A percentile compares a stretch with the other conserved stretches of the same genome.
Conservation (phyloP, 2,888 invertebrate genomes). For the Charanyca ferruginea region DNA sequence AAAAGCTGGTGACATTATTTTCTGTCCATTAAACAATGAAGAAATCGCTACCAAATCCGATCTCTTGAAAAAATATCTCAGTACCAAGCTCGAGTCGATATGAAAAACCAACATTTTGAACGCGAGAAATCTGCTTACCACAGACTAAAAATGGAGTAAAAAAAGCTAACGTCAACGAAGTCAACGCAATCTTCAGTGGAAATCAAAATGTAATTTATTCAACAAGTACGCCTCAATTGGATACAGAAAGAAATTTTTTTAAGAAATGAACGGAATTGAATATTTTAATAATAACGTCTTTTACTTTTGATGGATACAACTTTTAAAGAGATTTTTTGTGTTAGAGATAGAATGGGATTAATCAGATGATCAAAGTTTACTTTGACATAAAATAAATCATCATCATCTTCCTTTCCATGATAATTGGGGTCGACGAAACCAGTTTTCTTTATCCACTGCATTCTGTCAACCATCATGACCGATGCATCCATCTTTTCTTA, state of each 20-base stretch:
- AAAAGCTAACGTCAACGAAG: constrained; percentile 22
- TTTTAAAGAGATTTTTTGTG: constrained; percentile 19
- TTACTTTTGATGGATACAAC: constrained; percentile 29
- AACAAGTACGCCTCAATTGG: constrained; percentile 59
- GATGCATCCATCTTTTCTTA: too few relatives aligned
- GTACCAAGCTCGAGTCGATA: constrained; percentile 8
- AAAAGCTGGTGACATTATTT: neutral
- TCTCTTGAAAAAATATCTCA: constrained; percentile 15
- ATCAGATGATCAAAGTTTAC: constrained; percentile 7
- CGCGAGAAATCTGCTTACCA: constrained; percentile 43
- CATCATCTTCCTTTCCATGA: too few relatives aligned
- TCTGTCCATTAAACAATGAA: constrained; percentile 22
- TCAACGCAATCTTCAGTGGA: constrained; percentile 51
- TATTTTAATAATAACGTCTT: constrained; percentile 56
- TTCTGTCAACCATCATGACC: too few relatives aligned
- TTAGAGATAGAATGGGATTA: constrained; percentile 7
- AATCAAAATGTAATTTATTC: constrained; percentile 65
- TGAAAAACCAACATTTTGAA: constrained; percentile 34
- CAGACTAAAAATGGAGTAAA: constrained; percentile 39
- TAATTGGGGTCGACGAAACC: too few relatives aligned
- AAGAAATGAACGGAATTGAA: constrained; percentile 60
- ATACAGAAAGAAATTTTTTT: constrained; percentile 46
- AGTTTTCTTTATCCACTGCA: too few relatives aligned
- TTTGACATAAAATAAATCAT: too few relatives aligned
- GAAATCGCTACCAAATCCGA: constrained; percentile 21